Base-by-base conservation (phyloP, 2,113 vertebrate genomes). In the Thomomys bottae region DNA sequence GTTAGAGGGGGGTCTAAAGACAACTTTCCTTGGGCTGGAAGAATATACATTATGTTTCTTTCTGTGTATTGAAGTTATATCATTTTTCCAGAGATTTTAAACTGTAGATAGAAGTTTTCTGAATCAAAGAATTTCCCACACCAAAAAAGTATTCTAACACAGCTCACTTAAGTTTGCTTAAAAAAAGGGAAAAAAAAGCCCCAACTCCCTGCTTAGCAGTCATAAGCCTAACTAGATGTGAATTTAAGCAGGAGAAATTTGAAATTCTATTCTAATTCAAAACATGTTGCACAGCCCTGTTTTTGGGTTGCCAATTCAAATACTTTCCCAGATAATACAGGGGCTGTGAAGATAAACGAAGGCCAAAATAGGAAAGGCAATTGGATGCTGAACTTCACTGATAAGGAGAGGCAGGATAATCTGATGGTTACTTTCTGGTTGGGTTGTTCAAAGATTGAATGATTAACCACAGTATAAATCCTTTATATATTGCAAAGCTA, bases 401-500 rank as follows among this genome's bases (percentile, higher is more conserved):
- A 97, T 96, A 96, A 96, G 84, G 77, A 84, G 92, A 82, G 82
- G 88, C 78, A 68, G 0, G 8, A 38, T 95, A 95, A 96, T 93
- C 95, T 95, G 96, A 96, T 94, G 94, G 94, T 96, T 93, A 94
- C 94, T 96, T 96, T 97, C 95, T 96, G 96, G 94, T 96, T 94
- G 94, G 89, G n/a, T 95, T 92, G 91, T 89, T 96, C 92, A 93
- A 70, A 96, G 96, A 97, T 95, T 84, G 89, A 91, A 45, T 87
- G 95, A 96, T 96, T 95, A 95, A 40, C 84, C 92, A 92, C 54
- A 94, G 66, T 95, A 91, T 91, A 96, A 95, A 96, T 93, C 95
- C 93, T 95, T 94, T 90, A 68, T 90, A 15, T 92, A 96, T 91
- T 88, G 75, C 94, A 95, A 88, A 89, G 84, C 80, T 75, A 68